Evolutionary conservation across 2,888 invertebrate genomes (phyloP).

Genomic region (Coleophora deauratella): DNA sequence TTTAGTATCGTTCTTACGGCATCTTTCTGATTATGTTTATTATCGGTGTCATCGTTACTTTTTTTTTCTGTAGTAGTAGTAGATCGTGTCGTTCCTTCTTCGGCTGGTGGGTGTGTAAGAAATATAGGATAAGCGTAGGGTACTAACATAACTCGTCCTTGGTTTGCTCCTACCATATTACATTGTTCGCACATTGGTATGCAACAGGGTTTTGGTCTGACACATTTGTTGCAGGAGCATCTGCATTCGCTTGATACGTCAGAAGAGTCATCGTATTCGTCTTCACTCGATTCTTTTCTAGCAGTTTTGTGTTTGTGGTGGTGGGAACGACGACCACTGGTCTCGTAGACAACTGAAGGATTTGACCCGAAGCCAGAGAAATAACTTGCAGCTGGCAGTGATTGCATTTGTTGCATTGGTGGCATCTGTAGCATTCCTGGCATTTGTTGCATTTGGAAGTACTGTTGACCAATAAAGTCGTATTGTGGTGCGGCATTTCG

Average conservation of each 20-base stretch:
- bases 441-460: background rate
- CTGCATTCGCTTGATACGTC: slow-evolving; percentile 16
- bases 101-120: slow-evolving; percentile 2
- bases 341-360: too few species aligned
- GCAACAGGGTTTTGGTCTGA: slow-evolving; percentile 24
- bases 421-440: background rate
- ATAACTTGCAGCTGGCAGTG: too few species aligned
- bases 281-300: background rate
- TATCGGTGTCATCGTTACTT: background rate
- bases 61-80: background rate
- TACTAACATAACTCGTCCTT: slow-evolving; percentile 21
- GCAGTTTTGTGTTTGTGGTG: too few species aligned
- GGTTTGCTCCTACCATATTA: background rate
- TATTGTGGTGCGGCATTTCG: slow-evolving; percentile 4
- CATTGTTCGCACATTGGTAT: slow-evolving; percentile 22
- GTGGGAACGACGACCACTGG: too few species aligned
- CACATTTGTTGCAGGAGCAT: slow-evolving; percentile 31
- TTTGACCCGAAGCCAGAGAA: too few species aligned
- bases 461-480: slow-evolving; percentile 1
- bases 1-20: too few species aligned
- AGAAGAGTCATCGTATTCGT: too few species aligned
- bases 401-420: background rate
- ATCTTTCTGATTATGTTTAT: too few species aligned
- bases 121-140: slow-evolving; percentile 34
- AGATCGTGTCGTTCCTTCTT: background rate